These are phyloP conservation scores for Drosophila robusta DNA, from an alignment of 2,888 invertebrate species.

Conservation along the genomic window DNA sequence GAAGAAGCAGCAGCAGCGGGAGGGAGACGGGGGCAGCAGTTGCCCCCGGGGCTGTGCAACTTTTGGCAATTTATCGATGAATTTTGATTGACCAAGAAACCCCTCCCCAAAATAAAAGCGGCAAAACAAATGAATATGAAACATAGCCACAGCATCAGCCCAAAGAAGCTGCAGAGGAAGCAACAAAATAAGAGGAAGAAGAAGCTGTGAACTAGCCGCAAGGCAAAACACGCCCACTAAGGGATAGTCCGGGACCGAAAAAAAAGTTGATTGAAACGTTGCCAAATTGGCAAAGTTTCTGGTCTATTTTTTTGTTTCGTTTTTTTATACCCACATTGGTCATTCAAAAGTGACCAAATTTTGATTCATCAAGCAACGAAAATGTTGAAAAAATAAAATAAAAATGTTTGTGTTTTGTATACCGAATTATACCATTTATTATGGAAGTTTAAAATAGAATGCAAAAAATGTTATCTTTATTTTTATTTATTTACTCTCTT, in stretches of 20 bases:
- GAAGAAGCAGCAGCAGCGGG: not conserved
- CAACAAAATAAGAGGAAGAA: not conserved
- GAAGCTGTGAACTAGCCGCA: conserved; percentile 16
- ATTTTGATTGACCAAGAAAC: conserved; percentile 56
- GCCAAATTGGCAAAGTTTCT: conserved; percentile 39
- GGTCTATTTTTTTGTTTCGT: not conserved
- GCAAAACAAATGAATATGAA: conserved; percentile 12
- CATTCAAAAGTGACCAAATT: conserved; percentile 46
- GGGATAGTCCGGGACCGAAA: conserved; percentile 16
- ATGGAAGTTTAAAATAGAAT: not conserved
- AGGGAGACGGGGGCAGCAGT: not conserved
- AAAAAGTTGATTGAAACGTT: conserved; percentile 43
- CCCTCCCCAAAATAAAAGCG: not conserved
- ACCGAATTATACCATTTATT: not conserved
- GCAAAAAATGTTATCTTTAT: no score
- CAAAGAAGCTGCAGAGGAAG: not conserved
- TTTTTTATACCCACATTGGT: conserved; percentile 21
- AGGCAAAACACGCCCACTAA: conserved; percentile 22
- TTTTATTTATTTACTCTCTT: no score
- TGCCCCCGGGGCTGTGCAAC: conserved; percentile 40
- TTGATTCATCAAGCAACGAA: not conserved
- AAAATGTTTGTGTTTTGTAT: not conserved
- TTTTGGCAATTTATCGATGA: conserved; percentile 57
- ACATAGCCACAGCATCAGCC: conserved; percentile 19
- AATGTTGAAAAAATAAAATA: not conserved